Conservation (phyloP, 1,140 invertebrate genomes). For the Drosophila dunni region DNA sequence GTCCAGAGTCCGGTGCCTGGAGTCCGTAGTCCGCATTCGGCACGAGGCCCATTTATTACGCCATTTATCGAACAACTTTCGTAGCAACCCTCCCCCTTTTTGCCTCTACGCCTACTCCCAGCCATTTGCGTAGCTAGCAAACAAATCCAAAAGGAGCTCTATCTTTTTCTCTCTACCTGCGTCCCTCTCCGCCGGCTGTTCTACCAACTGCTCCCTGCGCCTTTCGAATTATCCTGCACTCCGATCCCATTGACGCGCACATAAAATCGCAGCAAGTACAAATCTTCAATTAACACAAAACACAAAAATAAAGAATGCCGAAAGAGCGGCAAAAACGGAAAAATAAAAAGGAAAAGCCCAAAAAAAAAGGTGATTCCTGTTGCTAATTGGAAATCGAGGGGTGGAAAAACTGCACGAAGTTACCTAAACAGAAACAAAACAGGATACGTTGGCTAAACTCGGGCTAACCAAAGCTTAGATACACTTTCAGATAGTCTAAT, state of each 20-base stretch:
- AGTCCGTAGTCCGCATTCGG: not conserved
- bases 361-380: constrained; percentile 76
- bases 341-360: constrained; percentile 14
- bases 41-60: constrained; percentile 65
- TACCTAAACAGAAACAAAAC: constrained; percentile 9
- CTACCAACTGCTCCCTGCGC: not conserved
- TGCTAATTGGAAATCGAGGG: constrained; percentile 79
- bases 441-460: not conserved
- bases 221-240: constrained; percentile 12
- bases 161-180: too few relatives aligned
- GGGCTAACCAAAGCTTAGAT: not conserved
- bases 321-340: constrained; percentile 13
- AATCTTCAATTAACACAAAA: constrained; percentile 79
- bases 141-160: not conserved
- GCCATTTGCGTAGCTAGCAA: constrained; percentile 47
- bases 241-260: constrained; percentile 45
- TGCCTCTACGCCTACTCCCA: not conserved
- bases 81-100: constrained; percentile 1
- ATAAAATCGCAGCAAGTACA: constrained; percentile 72
- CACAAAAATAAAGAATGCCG: constrained; percentile 30
- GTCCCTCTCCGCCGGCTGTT: not conserved
- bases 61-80: constrained; percentile 68
- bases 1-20: not conserved
- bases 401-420: constrained; percentile 16
- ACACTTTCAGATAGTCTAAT: too few relatives aligned